Evolutionary conservation across 2,797 vertebrate genomes (phyloP), one percentile per base, ranked within the genome.

Genomic region (Periophthalmus magnuspinnatus): DNA sequence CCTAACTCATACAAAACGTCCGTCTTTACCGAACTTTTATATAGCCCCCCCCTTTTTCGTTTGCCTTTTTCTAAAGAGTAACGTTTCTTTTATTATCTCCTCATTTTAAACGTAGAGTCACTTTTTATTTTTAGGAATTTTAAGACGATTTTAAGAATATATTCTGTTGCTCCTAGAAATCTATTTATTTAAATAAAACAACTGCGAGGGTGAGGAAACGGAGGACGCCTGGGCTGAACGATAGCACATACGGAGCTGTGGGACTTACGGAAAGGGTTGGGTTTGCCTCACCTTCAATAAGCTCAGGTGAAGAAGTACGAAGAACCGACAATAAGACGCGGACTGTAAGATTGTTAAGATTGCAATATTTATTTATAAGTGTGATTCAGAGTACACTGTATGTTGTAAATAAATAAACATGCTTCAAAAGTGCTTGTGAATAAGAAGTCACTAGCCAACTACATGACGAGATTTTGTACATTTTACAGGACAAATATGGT

Each of bases 351-450:
- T 85, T 90, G 84, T 90, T 90, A 77, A 83, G 89, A 92, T 70
- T 76, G 90, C 93, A 92, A 90, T 90, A 89, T 92, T 93, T 88
- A 94, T 94, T 91, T 93, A 89, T 90, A 91, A 92, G 82, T 90
- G 80, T 88, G 86, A 89, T 90, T 88, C 83, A 87, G 78, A 81
- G 88, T 87, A 89, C 86, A 86, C 86, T 90, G 89, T 92, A 91
- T 92, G 89, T 92, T 94, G 93, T 95, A 95, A 93, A 94, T 93
- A 93, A 92, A 93, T 88, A 90, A 92, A 91, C 82, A 90, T 91
- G 92, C 89, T 91, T 92, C 85, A 85, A 86, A 61, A 91, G 86
- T 90, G 89, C 89, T 92, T 92, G 92, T 93, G 89, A 87, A 91
- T 88, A 91, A 78, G 84, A 85, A 89, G 79, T 86, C 82, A 89